These are phyloP conservation scores for Phengaris alcon DNA, from an alignment of 2,888 invertebrate genomes.

Conservation along the genomic window DNA sequence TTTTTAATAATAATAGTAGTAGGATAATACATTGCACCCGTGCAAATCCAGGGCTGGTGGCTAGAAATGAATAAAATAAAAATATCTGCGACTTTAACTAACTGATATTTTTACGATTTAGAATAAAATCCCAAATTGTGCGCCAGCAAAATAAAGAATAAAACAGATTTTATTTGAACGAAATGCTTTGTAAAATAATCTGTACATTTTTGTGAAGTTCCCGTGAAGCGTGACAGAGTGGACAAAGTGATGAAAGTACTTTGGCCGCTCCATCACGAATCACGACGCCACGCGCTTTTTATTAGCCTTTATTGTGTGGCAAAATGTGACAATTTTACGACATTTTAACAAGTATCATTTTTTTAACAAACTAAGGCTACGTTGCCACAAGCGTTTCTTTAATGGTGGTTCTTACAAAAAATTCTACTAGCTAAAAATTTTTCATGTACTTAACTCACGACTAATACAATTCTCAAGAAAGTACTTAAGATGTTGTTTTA, in stretches of 20 bases:
- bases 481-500: no score
- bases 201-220: constrained; percentile 17
- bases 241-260: constrained; percentile 15
- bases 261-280: constrained; percentile 13
- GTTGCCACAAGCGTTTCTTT: neutral
- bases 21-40: no score
- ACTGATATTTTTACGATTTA: neutral
- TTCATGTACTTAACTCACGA: neutral
- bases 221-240: constrained; percentile 6
- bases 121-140: neutral
- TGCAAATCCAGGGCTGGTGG: no score
- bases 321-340: constrained; percentile 12
- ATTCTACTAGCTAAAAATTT: neutral
- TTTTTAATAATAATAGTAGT: no score
- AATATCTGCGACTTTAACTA: no score
- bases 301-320: constrained; percentile 7
- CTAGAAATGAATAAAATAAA: no score
- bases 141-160: neutral
- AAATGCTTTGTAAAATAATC: constrained; percentile 17
- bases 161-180: constrained; percentile 11
- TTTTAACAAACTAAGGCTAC: neutral
- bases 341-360: neutral
- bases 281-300: constrained; percentile 14
- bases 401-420: neutral
- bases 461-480: no score